Evolutionary conservation across 1,140 invertebrate genomes (phyloP).

Genomic region (Procambarus virginalis): DNA sequence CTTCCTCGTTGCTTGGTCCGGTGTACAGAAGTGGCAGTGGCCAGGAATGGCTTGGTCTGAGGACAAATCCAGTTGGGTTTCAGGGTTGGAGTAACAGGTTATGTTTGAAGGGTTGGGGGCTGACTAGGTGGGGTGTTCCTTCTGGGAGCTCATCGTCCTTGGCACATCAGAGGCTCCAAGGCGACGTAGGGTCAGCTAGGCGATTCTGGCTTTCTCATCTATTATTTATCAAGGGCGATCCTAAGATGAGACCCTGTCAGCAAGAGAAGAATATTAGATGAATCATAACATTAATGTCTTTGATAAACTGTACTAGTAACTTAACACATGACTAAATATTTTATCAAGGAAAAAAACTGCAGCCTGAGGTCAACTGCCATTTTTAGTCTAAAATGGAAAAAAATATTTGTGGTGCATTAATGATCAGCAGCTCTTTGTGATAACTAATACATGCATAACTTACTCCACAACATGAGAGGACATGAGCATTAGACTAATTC

Average conservation of each 20-base stretch:
- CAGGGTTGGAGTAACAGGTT: slow-evolving; percentile 5
- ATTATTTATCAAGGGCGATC: slow-evolving; percentile 48
- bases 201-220: slow-evolving; percentile 43
- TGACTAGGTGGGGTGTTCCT: slow-evolving; percentile 66
- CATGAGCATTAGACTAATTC: too few relatives aligned
- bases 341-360: too few relatives aligned
- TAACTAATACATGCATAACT: too few relatives aligned
- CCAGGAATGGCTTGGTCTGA: slow-evolving; percentile 27
- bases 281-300: background rate
- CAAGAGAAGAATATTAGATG: background rate
- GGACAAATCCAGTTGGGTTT: background rate
- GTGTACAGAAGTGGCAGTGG: slow-evolving; percentile 22
- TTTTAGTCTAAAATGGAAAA: too few relatives aligned
- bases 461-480: too few relatives aligned
- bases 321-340: too few relatives aligned
- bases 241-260: slow-evolving; percentile 48
- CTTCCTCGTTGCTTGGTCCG: slow-evolving; percentile 55
- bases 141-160: slow-evolving; percentile 57
- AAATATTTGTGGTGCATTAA: too few relatives aligned
- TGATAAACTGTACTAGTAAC: background rate
- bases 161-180: slow-evolving; percentile 55
- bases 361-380: too few relatives aligned
- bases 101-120: slow-evolving; percentile 12
- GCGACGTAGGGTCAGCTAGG: slow-evolving; percentile 54
- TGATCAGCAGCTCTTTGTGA: too few relatives aligned